phyloP scores from a whole-genome alignment of 2,797 vertebrate species.

The Cirrhinus mrigala region DNA sequence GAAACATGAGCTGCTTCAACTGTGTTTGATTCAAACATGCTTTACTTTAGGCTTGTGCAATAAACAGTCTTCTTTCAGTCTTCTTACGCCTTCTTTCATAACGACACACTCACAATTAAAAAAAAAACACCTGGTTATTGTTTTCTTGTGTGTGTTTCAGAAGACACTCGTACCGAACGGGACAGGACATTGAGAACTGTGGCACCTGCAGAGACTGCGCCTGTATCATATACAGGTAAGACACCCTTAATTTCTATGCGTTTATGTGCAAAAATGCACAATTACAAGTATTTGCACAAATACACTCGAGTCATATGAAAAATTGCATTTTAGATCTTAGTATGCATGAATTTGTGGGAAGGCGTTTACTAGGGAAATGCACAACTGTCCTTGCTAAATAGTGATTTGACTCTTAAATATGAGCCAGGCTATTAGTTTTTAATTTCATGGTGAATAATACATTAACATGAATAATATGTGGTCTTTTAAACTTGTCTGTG shows the following conservation, averaged over 20 bases:
- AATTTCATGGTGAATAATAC: not conserved
- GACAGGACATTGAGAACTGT: constrained; percentile 90
- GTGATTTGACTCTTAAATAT: not conserved
- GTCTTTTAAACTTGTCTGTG: not conserved
- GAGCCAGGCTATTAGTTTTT: not conserved
- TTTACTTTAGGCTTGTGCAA: not conserved
- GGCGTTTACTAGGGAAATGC: not conserved
- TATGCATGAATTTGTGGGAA: not conserved
- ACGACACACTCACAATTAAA: not conserved
- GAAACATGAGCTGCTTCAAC: not conserved
- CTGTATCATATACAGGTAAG: constrained; percentile 92
- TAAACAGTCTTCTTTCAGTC: too few species aligned
- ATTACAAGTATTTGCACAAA: not conserved
- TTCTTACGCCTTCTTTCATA: not conserved
- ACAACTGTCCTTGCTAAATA: not conserved
- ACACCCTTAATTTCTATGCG: not conserved
- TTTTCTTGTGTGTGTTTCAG: constrained; percentile 75
- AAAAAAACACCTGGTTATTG: constrained; percentile 11
- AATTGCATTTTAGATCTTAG: not conserved
- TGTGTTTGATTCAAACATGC: not conserved
- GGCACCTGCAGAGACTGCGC: constrained; percentile 90
- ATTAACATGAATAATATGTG: too few species aligned
- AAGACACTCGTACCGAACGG: constrained; percentile 86
- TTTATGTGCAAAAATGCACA: not conserved
- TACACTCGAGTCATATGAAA: not conserved